phyloP scores from a whole-genome alignment of 1,140 invertebrate species.

The Platorchestia sp. region DNA sequence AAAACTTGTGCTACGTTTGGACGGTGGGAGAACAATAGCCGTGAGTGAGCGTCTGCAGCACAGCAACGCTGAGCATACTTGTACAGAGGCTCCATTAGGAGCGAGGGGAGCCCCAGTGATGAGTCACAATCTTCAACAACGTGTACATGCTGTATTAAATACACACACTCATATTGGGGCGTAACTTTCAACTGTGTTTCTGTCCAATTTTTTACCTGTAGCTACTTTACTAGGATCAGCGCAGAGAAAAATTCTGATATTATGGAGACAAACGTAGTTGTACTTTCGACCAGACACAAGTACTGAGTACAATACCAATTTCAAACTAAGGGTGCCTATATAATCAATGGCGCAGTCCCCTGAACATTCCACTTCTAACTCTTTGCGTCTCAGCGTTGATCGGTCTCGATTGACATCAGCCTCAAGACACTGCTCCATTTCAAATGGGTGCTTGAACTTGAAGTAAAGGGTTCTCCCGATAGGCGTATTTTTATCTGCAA shows the following conservation, averaged over 20 bases:
- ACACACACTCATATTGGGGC: no score
- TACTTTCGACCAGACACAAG: neutral
- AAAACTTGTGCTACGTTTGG: neutral
- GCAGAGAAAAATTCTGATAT: no score
- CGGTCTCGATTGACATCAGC: neutral
- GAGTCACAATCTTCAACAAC: no score
- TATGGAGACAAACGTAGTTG: no score
- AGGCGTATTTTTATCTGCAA: slow-evolving; percentile 25
- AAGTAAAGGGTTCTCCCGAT: neutral
- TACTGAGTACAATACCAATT: neutral
- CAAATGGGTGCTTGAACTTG: neutral
- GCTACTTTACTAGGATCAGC: neutral
- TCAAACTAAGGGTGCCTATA: neutral
- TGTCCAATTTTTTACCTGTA: no score
- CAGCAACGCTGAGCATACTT: neutral
- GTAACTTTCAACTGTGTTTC: neutral
- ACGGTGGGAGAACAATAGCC: neutral
- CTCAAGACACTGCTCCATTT: neutral
- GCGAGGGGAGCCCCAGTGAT: no score
- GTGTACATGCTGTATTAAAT: no score
- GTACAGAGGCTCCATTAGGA: neutral
- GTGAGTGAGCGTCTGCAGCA: neutral
- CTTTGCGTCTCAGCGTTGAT: neutral
- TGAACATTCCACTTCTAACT: neutral
- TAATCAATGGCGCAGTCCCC: neutral